These are phyloP conservation scores for Helicorthomorpha holstii DNA, from an alignment of 1,140 invertebrate genomes.

Conservation along the genomic window DNA sequence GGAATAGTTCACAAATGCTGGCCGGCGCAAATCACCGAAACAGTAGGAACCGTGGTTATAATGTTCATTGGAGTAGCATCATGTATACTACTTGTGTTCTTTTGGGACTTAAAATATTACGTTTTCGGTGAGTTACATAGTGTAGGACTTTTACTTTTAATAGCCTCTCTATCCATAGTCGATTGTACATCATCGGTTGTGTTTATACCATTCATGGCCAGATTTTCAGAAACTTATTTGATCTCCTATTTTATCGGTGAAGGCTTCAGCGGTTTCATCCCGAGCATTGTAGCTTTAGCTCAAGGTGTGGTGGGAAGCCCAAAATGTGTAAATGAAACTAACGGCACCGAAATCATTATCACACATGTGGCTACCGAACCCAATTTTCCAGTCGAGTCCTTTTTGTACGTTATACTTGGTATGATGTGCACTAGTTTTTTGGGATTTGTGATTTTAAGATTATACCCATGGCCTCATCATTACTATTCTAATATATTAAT, in stretches of 20 bases:
- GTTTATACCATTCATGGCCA: conserved; percentile 77
- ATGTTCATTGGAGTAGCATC: conserved; percentile 44
- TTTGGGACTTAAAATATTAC: conserved; percentile 44
- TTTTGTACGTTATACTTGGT: conserved; percentile 47
- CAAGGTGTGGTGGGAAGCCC: conserved; percentile 54
- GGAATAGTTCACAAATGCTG: conserved; percentile 25
- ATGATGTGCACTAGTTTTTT: conserved; percentile 29
- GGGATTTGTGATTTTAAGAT: conserved; percentile 31
- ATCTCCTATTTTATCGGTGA: conserved; percentile 48
- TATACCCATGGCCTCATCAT: conserved; percentile 14
- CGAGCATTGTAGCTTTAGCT: conserved; percentile 59
- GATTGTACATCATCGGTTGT: conserved; percentile 82
- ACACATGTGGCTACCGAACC: conserved; percentile 17
- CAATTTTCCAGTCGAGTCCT: conserved; percentile 32
- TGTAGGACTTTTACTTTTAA: conserved; percentile 48
- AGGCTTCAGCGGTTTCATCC: conserved; percentile 74
- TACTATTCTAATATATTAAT: background rate
- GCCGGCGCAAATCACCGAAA: conserved; percentile 34
- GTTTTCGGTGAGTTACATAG: conserved; percentile 45
- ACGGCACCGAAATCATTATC: conserved; percentile 14
- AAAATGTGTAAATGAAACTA: conserved; percentile 26
- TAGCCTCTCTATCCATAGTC: conserved; percentile 64
- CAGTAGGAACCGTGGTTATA: conserved; percentile 45
- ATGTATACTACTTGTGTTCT: conserved; percentile 48
- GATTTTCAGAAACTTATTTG: conserved; percentile 53